Evolutionary conservation across 1,140 invertebrate species (phyloP), one percentile per base, ranked within the genome.

Genomic region (Amphibalanus amphitrite): DNA sequence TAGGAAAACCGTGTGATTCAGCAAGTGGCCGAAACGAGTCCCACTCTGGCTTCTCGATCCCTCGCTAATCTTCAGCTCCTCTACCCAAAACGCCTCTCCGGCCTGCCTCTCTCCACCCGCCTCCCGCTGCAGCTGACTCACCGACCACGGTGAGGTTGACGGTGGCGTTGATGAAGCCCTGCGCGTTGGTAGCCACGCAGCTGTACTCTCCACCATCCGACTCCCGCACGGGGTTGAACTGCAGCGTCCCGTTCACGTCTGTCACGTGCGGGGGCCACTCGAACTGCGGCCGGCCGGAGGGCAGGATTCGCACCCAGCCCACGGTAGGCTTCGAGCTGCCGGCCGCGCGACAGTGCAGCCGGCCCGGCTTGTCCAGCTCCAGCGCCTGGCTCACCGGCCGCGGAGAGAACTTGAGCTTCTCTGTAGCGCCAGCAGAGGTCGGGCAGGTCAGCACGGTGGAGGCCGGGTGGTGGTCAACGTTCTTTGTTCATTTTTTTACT

Each of bases 301-400:
- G 23, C 38, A 71, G 65, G 30, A 86, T 85, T 81, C 90, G 88
- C 71, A 88, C 84, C 93, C 94, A 97, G 75, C 85, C 86, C 8
- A 95, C 86, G 28, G 81, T 83, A 0, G 92, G 92, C 6, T 86
- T 82, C 0, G 87, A 86, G 3, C 87, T 86, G 0, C 92, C 92
- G 75, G 93, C 88, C 0, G 92, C 92, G 78, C 90, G 92, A 79
- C 94, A 97, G 70, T 91, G 90, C 69, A 96, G 87, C 82, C 89
- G 92, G 1, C 87, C 85, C 0, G 86, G 83, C 17, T 87, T 87
- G 72, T 89, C 87, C 23, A 95, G 80, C 78, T 95, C 92, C 29
- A 96, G 80, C 73, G 90, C 89, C 78, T 89, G 89, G 77, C 89
- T 90, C 3, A 90, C 87, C 28, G 87, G 88, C 25, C 85, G 79